A percentile compares a stretch with the other conserved stretches of the same genome.
Conservation (phyloP, 2,113 vertebrate genomes). For the Columba janthina region DNA sequence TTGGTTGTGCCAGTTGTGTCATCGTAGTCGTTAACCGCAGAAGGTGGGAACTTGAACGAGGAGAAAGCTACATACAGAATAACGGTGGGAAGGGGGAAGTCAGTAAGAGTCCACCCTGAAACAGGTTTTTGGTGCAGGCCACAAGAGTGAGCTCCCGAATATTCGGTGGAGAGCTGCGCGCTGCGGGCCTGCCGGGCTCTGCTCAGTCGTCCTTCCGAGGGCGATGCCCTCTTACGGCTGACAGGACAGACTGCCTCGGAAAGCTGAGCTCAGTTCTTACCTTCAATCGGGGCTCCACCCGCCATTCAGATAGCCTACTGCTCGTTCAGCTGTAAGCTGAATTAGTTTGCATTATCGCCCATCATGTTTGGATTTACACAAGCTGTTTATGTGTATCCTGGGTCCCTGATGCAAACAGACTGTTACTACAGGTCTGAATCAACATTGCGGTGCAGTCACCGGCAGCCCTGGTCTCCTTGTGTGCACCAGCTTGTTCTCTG, state of each 20-base stretch:
- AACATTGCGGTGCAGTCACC: neutral
- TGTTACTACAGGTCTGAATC: neutral
- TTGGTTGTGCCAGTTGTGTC: neutral
- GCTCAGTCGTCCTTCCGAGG: neutral
- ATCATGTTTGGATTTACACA: neutral
- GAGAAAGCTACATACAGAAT: fast-evolving
- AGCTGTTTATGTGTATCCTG: neutral
- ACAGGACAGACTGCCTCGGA: neutral
- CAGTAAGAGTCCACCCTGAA: neutral
- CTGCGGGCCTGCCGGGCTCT: neutral
- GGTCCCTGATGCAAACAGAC: neutral
- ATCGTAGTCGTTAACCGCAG: neutral
- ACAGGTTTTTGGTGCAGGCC: neutral
- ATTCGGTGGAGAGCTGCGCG: neutral
- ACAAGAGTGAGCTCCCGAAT: neutral
- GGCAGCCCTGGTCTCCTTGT: neutral
- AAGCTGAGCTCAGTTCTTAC: neutral
- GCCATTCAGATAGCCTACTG: neutral
- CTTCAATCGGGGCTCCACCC: neutral
- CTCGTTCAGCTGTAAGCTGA: neutral
- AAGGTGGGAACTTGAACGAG: neutral
- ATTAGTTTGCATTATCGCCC: neutral
- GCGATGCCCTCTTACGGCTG: neutral
- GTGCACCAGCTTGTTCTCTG: neutral
- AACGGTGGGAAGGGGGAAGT: neutral